These are phyloP conservation scores for Hoplodrina blanda DNA, from an alignment of 2,888 invertebrate species.

Conservation along the genomic window DNA sequence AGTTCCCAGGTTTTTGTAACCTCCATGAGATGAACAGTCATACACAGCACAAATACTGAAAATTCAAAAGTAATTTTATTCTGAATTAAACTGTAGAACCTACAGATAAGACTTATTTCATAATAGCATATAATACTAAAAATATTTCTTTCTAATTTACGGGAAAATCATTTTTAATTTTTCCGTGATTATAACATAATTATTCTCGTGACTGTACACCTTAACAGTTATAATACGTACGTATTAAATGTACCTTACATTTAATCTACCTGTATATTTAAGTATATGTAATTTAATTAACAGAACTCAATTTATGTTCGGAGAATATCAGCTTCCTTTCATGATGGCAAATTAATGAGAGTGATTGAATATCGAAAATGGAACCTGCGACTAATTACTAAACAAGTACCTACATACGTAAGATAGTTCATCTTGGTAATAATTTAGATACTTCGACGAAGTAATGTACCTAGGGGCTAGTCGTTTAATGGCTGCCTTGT, in stretches of 20 bases:
- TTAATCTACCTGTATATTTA: background rate
- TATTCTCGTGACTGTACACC: no score
- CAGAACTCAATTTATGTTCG: constrained; percentile 34
- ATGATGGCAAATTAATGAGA: constrained; percentile 38
- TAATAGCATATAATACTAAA: no score
- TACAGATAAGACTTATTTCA: no score
- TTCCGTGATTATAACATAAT: no score
- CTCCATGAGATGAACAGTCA: no score
- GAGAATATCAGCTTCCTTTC: constrained; percentile 46
- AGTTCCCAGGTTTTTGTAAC: no score
- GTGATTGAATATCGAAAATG: constrained; percentile 34
- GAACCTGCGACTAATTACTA: constrained; percentile 2
- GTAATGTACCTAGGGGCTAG: constrained; percentile 26
- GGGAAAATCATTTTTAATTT: no score
- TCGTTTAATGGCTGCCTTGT: constrained; percentile 22
- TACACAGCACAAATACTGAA: no score
- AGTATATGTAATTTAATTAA: constrained; percentile 43
- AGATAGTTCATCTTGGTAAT: constrained; percentile 18
- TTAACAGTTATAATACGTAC: background rate
- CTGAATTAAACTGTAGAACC: no score
- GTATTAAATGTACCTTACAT: background rate
- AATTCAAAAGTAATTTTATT: no score
- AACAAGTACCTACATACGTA: background rate
- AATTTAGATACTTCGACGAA: constrained; percentile 36
- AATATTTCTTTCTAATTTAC: no score